Conservation (phyloP, 2,797 vertebrate species). For the Cynodonichthys magdalenae region DNA sequence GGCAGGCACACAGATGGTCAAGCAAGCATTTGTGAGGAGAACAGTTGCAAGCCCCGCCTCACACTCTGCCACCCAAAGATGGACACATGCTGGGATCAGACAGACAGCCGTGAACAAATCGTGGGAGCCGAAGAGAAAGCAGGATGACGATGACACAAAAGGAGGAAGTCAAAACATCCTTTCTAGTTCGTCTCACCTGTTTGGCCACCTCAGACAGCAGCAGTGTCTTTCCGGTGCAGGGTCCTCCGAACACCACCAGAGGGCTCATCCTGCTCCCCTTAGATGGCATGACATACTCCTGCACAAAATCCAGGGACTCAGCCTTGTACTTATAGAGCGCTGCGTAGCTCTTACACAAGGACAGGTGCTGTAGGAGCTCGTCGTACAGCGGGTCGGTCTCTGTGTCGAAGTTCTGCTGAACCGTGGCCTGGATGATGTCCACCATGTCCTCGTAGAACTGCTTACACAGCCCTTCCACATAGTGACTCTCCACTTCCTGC, state of each 20-base stretch:
- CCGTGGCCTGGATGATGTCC: constrained; percentile 97
- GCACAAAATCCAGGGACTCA: constrained; percentile 89
- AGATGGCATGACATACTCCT: constrained; percentile 90
- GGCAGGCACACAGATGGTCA: constrained; percentile 58
- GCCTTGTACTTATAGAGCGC: constrained; percentile 91
- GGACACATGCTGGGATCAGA: constrained; percentile 55
- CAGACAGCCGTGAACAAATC: constrained; percentile 19
- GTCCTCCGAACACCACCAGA: constrained; percentile 91
- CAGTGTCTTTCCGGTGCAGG: constrained; percentile 97
- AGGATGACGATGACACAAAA: not conserved
- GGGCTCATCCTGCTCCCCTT: constrained; percentile 90
- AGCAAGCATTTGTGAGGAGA: constrained; percentile 42
- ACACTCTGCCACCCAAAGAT: constrained; percentile 44
- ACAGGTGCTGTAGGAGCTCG: constrained; percentile 95
- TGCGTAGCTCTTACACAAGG: constrained; percentile 91
- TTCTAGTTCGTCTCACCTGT: constrained; percentile 85
- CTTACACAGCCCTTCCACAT: constrained; percentile 97
- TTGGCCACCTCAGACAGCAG: constrained; percentile 93
- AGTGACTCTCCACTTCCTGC: constrained; percentile 95
- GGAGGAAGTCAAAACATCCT: not conserved
- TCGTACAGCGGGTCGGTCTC: constrained; percentile 93
- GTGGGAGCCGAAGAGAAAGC: constrained; percentile 8
- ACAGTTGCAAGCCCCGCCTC: constrained; percentile 52
- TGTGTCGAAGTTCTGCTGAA: constrained; percentile 97
- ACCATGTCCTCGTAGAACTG: constrained; percentile 99